Evolutionary conservation across 30 jellyfish, hydroid and myxozoan genomes (phyloP).

Genomic region (Turritopsis dohrnii): DNA sequence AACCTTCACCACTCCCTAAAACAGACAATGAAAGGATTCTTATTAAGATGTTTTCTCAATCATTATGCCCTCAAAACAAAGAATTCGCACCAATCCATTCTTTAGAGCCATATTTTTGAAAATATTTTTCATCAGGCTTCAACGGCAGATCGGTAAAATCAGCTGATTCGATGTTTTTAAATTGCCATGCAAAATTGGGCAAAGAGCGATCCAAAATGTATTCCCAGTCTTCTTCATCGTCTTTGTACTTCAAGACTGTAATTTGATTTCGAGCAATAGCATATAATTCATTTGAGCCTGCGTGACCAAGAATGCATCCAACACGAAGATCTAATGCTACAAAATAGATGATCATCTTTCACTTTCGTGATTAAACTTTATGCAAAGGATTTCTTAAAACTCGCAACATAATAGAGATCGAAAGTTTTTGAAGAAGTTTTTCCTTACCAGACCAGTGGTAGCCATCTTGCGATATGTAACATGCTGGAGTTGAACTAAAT

Average conservation of each 20-base stretch:
- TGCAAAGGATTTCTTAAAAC: no score
- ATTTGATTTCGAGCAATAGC: conserved; percentile 21
- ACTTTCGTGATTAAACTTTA: no score
- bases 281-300: not conserved
- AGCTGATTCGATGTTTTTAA: not conserved
- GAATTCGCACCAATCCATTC: not conserved
- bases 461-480: conserved; percentile 6
- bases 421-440: not conserved
- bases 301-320: conserved; percentile 18
- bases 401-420: not conserved
- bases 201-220: not conserved
- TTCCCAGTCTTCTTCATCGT: not conserved
- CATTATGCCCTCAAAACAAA: no score
- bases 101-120: not conserved
- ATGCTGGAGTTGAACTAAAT: conserved; percentile 21
- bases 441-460: not conserved
- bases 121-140: not conserved
- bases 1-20: conserved; percentile 4
- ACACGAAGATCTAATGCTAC: conserved; percentile 12
- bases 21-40: not conserved
- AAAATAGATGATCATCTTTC: no score
- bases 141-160: not conserved
- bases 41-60: not conserved
- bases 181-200: not conserved
- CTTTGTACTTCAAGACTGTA: conserved; percentile 1